Evolutionary conservation across 2,113 vertebrate species (phyloP).

Genomic region (Ptyas mucosa): DNA sequence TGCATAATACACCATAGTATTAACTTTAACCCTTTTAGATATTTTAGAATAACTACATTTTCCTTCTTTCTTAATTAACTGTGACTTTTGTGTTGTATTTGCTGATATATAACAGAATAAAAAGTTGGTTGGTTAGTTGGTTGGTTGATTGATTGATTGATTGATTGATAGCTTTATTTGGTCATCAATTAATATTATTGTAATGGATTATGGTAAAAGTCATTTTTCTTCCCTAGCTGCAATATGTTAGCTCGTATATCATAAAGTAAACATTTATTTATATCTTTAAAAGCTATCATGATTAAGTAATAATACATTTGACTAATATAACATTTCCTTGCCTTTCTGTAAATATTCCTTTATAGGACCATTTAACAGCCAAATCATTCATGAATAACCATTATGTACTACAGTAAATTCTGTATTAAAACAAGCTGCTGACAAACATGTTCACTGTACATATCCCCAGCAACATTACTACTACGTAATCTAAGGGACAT

Average conservation of each 20-base stretch:
- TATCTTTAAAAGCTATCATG: constrained; percentile 1
- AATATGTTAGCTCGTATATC: neutral
- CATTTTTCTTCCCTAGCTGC: neutral
- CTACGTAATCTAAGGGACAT: neutral
- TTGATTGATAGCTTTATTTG: neutral
- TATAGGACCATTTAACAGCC: neutral
- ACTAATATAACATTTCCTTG: neutral
- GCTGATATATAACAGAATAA: neutral
- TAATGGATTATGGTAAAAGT: neutral
- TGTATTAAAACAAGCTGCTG: neutral
- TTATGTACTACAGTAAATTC: neutral
- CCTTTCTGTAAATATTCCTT: constrained; percentile 7
- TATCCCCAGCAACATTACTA: neutral
- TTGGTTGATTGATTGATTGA: neutral
- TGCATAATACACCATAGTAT: neutral
- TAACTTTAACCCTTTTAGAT: neutral
- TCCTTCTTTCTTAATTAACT: neutral
- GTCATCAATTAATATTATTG: neutral
- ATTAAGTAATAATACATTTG: neutral
- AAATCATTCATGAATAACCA: neutral
- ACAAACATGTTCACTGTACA: neutral
- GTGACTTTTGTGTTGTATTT: neutral
- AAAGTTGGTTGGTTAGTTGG: neutral
- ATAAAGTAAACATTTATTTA: neutral
- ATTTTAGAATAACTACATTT: neutral